These are phyloP conservation scores for Muscina levida DNA, from an alignment of 2,888 invertebrate species.

Conservation along the genomic window DNA sequence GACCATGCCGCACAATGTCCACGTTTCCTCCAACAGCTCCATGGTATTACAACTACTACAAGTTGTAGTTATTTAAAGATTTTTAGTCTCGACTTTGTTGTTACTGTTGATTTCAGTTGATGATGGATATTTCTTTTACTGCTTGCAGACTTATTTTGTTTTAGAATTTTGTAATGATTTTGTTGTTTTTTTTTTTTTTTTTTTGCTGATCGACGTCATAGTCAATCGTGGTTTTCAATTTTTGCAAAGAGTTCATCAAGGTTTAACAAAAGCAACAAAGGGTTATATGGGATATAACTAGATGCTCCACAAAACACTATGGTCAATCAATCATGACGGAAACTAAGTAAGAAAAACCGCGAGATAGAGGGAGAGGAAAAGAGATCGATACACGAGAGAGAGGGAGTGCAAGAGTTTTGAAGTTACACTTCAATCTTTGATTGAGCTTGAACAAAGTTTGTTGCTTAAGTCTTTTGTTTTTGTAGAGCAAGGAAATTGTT, in stretches of 20 bases:
- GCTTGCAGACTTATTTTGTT: slow-evolving; percentile 20
- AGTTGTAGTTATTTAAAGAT: slow-evolving; percentile 51
- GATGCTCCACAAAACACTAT: slow-evolving; percentile 13
- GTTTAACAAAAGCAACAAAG: slow-evolving; percentile 20
- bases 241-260: background rate
- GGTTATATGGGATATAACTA: slow-evolving; percentile 28
- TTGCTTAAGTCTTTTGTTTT: slow-evolving; percentile 46
- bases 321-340: no score
- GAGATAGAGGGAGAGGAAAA: no score
- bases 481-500: background rate
- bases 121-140: slow-evolving; percentile 61
- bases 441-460: slow-evolving; percentile 30
- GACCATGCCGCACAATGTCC: slow-evolving; percentile 10
- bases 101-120: slow-evolving; percentile 61
- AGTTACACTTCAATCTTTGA: no score
- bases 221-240: slow-evolving; percentile 6
- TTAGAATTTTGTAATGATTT: slow-evolving; percentile 33
- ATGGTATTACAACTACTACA: background rate
- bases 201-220: slow-evolving; percentile 5
- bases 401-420: no score
- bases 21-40: background rate
- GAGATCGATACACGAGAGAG: background rate
- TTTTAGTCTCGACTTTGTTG: slow-evolving; percentile 20
- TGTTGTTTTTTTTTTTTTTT: no score
- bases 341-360: no score